Evolutionary conservation across 2,113 vertebrate genomes (phyloP), one percentile per base, ranked within the genome.

Genomic region (Marmota monax): DNA sequence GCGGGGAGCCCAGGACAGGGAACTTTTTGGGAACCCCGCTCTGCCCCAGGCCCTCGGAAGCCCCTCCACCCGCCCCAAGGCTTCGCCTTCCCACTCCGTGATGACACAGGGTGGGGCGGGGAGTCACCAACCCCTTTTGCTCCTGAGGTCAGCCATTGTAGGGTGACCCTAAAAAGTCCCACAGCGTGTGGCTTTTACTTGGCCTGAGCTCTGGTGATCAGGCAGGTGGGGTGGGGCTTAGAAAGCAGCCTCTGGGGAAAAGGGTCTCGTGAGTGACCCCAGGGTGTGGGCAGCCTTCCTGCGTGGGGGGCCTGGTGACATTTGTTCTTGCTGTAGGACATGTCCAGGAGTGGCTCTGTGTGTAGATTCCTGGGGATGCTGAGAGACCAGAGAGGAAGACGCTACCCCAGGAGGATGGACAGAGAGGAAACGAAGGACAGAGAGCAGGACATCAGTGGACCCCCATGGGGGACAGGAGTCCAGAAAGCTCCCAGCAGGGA

Each of bases 111-210:
- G 27, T 29, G 32, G 9, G 20, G 11, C 12, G 39, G 27, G 58
- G 14, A 45, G 58, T 2, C 9, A 8, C 7, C 23, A 1, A 11
- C 32, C 18, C 10, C 32, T 53, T 22, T 53, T 18, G 48, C 48
- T n/a, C 20, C 12, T 5, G 51, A 16, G 16, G 11, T 42, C 25
- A 42, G 34, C 12, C n/a, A 17, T 27, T 61, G 61, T 82, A 39
- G 7, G 7, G n/a, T 7, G 2, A 22, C 25, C 13, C 1, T 18
- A 8, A 42, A 42, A 42, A 8, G 78, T 80, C 11, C 51, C 34
- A 37, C 14, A 10, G 56, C n/a, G 5, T 37, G 13, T 18, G 0
- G 2, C 3, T 53, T 16, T 34, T 25, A 1, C 51, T 3, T 9
- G 11, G 37, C 2, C 51, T 32, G 48, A 8, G 17, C 22, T 25